Base-by-base conservation (phyloP, 2,888 invertebrate genomes). In the Meiosimyza decipiens region DNA sequence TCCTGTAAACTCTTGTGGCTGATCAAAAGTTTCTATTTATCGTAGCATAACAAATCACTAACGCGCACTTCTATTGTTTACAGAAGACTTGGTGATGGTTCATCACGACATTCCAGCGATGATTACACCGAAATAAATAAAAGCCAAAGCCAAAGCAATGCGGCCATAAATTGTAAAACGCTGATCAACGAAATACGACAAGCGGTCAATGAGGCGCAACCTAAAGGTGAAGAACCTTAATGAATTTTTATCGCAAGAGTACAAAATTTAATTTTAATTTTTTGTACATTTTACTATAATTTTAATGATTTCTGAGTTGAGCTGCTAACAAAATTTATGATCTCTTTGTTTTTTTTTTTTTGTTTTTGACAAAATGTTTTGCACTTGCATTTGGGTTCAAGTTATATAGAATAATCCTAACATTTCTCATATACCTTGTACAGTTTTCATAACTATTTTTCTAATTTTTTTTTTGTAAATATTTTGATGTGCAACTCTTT, bases 141-240 rank as follows among this genome's bases (percentile, higher is more conserved):
- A 87, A 88, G 86, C 68, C 89, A 89, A 82, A 88, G 40, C 40
- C 40, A 40, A 40, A 91, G 89, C 79, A 91, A 91, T 79, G 91
- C 92, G 79, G 91, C 91, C 87, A 92, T 90, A 87, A 92, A 92
- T 83, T 92, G 93, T 82, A 93, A 94, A 88, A 93, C 94, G 84
- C 90, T 95, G 79, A 92, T 95, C 78, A 95, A 95, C 87, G 95
- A 95, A 90, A 95, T 95, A 83, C 90, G 94, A 77, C 94, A 94
- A 87, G 95, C 95, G 80, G 95, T 95, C 82, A 94, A 92, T 87
- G 95, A 95, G 88, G 95, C 95, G 79, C 95, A 94, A 89, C 94
- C 94, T 77, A 91, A 94, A 92, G 94, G 95, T 94, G 88, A 84
- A 66, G n/a, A 73, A 60, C 47, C 64, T 40, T 9, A 40, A 40